These are phyloP conservation scores for Cataglyphis hispanica DNA, from an alignment of 1,140 invertebrate species.

Conservation along the genomic window DNA sequence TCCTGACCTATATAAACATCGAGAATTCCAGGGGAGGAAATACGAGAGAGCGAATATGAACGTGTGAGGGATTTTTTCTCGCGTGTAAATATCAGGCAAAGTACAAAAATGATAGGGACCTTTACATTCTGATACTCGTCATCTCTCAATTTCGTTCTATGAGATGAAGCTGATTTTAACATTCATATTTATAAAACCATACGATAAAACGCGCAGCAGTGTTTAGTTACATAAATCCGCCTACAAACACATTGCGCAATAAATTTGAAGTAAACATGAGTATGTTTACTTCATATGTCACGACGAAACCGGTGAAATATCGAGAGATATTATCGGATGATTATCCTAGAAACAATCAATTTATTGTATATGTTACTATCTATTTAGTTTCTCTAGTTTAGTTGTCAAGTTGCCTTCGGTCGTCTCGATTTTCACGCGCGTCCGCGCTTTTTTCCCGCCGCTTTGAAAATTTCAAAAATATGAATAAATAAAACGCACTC, in stretches of 20 bases:
- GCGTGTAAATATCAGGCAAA: not conserved
- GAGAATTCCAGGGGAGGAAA: constrained; percentile 69
- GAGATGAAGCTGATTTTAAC: constrained; percentile 18
- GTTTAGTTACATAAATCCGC: constrained; percentile 5
- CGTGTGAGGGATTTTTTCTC: constrained; percentile 15
- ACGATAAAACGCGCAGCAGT: not conserved
- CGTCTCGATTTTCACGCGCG: constrained; percentile 9
- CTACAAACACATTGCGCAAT: constrained; percentile 12
- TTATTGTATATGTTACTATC: not conserved
- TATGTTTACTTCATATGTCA: too few species aligned
- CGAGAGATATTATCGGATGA: not conserved
- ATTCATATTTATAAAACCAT: not conserved
- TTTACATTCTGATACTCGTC: constrained; percentile 16
- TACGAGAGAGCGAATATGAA: constrained; percentile 5
- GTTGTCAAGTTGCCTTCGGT: constrained; percentile 1
- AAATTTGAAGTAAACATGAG: not conserved
- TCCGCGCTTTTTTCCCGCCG: not conserved
- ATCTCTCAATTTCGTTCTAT: not conserved
- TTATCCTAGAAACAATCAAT: constrained; percentile 1
- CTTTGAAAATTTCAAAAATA: constrained; percentile 48
- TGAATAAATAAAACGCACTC: constrained; percentile 35
- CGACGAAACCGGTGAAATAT: too few species aligned
- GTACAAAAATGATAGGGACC: not conserved
- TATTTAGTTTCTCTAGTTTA: constrained; percentile 25
- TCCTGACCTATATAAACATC: constrained; percentile 78